phyloP scores from a whole-genome alignment of 2,113 vertebrate species.

The Pelecanus crispus region DNA sequence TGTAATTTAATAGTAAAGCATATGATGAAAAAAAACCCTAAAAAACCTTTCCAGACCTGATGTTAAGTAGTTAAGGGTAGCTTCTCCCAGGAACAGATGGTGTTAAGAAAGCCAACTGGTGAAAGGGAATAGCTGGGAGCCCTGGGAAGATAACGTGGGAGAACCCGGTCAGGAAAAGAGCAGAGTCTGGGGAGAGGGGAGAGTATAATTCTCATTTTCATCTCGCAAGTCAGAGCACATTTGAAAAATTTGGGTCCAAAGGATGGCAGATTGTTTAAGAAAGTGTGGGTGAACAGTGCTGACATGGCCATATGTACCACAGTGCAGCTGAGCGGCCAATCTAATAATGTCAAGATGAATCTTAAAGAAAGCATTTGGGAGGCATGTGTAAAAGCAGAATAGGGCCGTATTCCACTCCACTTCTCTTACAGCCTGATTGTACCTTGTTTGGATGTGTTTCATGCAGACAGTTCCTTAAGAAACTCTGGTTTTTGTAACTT shows the following conservation, averaged over 20 bases:
- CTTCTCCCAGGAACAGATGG: background rate
- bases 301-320: fast-evolving
- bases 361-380: background rate
- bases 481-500: background rate
- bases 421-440: background rate
- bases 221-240: background rate
- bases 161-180: background rate
- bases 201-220: background rate
- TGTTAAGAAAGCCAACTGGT: background rate
- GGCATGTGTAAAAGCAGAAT: background rate
- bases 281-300: background rate
- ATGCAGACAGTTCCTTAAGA: background rate
- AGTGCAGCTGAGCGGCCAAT: background rate
- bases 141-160: background rate
- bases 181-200: background rate
- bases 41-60: background rate
- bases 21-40: background rate
- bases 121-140: background rate
- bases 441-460: background rate
- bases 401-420: background rate
- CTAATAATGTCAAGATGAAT: background rate
- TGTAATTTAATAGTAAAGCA: background rate
- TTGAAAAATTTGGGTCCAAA: background rate
- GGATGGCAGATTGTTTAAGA: background rate
- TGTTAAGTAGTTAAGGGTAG: background rate